phyloP scores from a whole-genome alignment of 2,888 invertebrate genomes.

The Harpalus rufipes region DNA sequence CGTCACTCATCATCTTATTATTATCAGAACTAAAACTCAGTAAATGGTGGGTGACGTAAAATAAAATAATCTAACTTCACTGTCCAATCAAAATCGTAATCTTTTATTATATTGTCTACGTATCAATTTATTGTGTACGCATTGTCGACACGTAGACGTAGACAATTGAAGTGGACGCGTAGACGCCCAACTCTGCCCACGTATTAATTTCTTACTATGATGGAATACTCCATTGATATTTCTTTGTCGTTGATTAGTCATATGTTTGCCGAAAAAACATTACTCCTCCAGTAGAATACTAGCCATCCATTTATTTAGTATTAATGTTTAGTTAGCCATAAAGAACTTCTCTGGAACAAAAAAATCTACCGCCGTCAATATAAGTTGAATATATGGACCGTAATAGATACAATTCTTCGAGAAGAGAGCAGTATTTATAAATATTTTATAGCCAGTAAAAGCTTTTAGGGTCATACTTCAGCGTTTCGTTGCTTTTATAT shows the following conservation, averaged over 20 bases:
- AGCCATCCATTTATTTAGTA: constrained; percentile 11
- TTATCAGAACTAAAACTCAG: no score
- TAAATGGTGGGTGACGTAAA: no score
- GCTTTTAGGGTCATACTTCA: constrained; percentile 64
- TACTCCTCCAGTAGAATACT: background rate
- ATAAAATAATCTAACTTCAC: no score
- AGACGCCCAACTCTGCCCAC: no score
- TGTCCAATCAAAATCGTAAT: no score
- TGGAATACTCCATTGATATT: no score
- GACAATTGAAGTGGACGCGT: no score
- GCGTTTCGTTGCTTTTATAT: constrained; percentile 59
- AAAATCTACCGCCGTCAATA: constrained; percentile 57
- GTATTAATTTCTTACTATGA: no score
- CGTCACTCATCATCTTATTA: no score
- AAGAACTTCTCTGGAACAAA: constrained; percentile 56
- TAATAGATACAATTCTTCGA: constrained; percentile 63
- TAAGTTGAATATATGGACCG: constrained; percentile 65
- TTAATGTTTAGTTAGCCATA: constrained; percentile 56
- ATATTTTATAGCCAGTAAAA: constrained; percentile 64
- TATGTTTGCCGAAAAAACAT: background rate
- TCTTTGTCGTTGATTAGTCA: background rate
- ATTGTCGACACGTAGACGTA: no score
- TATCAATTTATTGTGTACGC: no score
- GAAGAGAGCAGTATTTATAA: constrained; percentile 62
- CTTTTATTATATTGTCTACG: no score